A percentile compares a stretch with the other conserved stretches of the same genome.
These are phyloP conservation scores for Perca fluviatilis DNA, from an alignment of 2,113 vertebrate genomes.

Conservation along the genomic window DNA sequence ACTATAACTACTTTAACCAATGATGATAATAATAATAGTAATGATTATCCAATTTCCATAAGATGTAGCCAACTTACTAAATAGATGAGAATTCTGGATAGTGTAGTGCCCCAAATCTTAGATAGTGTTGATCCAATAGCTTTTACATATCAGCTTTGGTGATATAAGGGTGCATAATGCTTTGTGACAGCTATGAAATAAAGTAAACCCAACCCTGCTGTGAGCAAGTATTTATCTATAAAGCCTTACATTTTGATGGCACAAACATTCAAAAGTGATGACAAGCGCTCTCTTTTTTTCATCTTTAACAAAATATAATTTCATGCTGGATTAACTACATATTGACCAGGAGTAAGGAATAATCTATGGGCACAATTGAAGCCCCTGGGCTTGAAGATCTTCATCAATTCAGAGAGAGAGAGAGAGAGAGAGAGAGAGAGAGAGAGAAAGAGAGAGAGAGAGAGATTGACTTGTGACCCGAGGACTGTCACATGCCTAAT, in stretches of 20 bases:
- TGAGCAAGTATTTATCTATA: constrained; percentile 81
- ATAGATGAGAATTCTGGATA: constrained; percentile 28
- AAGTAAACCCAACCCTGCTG: constrained; percentile 73
- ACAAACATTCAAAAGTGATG: constrained; percentile 79
- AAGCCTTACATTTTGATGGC: constrained; percentile 76
- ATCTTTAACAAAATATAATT: constrained; percentile 83
- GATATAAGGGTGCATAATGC: constrained; percentile 71
- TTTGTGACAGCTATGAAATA: constrained; percentile 82
- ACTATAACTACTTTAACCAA: not conserved
- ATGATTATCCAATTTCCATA: not conserved
- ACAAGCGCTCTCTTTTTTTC: constrained; percentile 73
- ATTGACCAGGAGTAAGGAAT: constrained; percentile 80
- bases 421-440: not conserved
- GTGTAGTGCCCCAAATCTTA: constrained; percentile 36
- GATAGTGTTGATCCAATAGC: constrained; percentile 58
- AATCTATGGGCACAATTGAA: constrained; percentile 63
- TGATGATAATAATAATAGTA: no score
- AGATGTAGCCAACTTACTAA: constrained; percentile 32
- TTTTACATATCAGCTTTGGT: constrained; percentile 55
- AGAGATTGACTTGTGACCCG: constrained; percentile 62
- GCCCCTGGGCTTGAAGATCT: constrained; percentile 64
- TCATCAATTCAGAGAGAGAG: constrained; percentile 55
- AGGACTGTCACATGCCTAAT: constrained; percentile 66
- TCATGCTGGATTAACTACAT: constrained; percentile 83
- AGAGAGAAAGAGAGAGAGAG: not conserved